A percentile compares a stretch with the other conserved stretches of the same genome.
phyloP scores from a whole-genome alignment of 2,888 invertebrate species.

The Helicoverpa assulta region DNA sequence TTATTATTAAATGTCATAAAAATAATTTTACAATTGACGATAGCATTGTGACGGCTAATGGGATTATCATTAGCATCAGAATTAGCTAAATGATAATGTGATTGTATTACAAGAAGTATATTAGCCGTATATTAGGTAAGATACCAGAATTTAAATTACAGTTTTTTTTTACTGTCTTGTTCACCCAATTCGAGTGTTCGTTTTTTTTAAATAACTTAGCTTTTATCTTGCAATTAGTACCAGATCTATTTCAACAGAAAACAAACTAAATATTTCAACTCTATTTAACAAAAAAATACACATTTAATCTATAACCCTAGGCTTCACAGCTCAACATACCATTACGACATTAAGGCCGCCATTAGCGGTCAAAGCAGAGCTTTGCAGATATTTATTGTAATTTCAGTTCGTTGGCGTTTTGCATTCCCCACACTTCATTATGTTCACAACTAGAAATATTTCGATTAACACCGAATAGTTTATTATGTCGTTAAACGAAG shows the following conservation, averaged over 20 bases:
- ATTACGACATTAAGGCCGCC: slow-evolving; percentile 30
- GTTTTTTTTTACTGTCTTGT: no score
- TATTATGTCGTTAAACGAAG: slow-evolving; percentile 26
- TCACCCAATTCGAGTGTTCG: no score
- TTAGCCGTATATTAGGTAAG: no score
- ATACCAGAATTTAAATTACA: no score
- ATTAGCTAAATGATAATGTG: no score
- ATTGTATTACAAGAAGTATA: no score
- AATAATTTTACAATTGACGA: background rate
- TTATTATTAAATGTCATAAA: no score
- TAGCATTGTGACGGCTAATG: no score
- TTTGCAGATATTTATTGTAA: slow-evolving; percentile 57
- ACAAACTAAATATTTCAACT: background rate
- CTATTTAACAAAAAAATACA: background rate
- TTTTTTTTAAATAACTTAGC: no score
- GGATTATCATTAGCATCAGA: no score
- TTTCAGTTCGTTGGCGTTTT: slow-evolving; percentile 40
- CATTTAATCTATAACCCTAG: background rate
- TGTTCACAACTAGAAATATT: slow-evolving; percentile 25
- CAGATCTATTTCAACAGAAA: no score
- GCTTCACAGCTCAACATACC: slow-evolving; percentile 24
- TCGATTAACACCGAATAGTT: slow-evolving; percentile 35
- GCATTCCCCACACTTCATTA: slow-evolving; percentile 46
- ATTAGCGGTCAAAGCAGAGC: slow-evolving; percentile 38
- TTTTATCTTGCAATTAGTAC: no score